Percentiles rank a stretch among this genome's conserved stretches.
Conservation (phyloP, 2,113 vertebrate species). For the Xiphias gladius region DNA sequence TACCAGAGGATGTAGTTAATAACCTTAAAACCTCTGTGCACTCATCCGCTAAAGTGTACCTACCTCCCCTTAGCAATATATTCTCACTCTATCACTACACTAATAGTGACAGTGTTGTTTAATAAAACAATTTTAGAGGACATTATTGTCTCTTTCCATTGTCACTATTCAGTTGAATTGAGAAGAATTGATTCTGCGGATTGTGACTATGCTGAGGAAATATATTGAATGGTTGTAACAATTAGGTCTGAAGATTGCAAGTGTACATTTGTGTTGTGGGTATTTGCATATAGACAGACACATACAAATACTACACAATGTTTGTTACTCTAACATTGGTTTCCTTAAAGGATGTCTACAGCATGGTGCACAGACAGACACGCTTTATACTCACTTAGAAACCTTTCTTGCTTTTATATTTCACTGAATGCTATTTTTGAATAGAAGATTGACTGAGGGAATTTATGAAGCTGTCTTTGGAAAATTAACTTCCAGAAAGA, state of each 20-base stretch:
- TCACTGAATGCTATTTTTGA: background rate
- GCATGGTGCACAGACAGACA: background rate
- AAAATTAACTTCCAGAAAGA: background rate
- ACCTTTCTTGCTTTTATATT: slow-evolving; percentile 9
- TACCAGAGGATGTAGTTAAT: background rate
- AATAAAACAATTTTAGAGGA: slow-evolving; percentile 8
- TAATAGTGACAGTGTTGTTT: background rate
- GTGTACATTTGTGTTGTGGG: background rate
- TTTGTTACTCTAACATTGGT: slow-evolving; percentile 4
- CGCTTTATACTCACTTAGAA: background rate
- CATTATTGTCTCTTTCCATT: slow-evolving; percentile 1
- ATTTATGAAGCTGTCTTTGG: background rate
- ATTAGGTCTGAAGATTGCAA: background rate
- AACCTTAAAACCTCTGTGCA: background rate
- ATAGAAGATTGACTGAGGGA: background rate
- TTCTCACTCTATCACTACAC: background rate
- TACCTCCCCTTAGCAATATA: background rate
- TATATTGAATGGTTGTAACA: slow-evolving; percentile 13
- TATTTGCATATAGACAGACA: slow-evolving; percentile 1
- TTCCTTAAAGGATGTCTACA: slow-evolving; percentile 1
- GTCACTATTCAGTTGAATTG: slow-evolving; percentile 17
- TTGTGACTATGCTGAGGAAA: slow-evolving; percentile 13
- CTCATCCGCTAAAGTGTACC: background rate
- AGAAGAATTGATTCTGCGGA: slow-evolving; percentile 58
- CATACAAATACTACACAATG: background rate